Base-by-base conservation (phyloP, 2,888 invertebrate species). In the Podabrus alpinus region DNA sequence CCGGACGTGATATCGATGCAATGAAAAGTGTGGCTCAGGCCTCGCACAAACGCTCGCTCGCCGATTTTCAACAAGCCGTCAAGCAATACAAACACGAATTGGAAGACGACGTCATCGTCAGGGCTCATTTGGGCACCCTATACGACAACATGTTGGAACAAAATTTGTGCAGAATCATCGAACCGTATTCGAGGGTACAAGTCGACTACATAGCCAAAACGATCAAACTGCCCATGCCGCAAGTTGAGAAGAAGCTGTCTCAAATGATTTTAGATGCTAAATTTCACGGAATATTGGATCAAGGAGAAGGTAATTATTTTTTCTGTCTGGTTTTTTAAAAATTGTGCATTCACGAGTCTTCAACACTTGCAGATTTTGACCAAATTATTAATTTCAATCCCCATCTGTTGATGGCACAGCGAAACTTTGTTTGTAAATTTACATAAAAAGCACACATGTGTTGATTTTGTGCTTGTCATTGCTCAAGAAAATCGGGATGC, bases 241-340 rank as follows among this genome's bases (percentile, higher is more conserved):
- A 94, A 89, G 99, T 99, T 70, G 99, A 99, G 88, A 97, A 98
- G 89, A 99, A 99, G 88, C 89, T 99, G 75, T 99, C 99, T 68
- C 99, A 99, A 89, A 99, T 99, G 99, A 99, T 99, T 86, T 90
- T 99, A 87, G 99, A 99, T 88, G 97, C 97, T 85, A 99, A 99
- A 88, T 94, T 99, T 82, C 92, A 94, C 88, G 98, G 99, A 17
- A 99, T 99, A 82, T 90, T 99, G 81, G 99, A 99, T 89, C 99
- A 99, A 89, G 99, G 98, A 76, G 97, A 96, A 88, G 99, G 87
- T 87, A 80, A 45, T 45, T 45, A 45, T 45, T 45, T 45, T 45
- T 45, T n/a, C 0, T 13, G 3, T 11, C n/a, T n/a, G n/a, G n/a
- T n/a, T n/a, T n/a, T n/a, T n/a, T n/a, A n/a, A 82, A 80, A 74